These are phyloP conservation scores for Sphenopsis melanotis DNA, from an alignment of 2,797 vertebrate genomes.

Conservation along the genomic window DNA sequence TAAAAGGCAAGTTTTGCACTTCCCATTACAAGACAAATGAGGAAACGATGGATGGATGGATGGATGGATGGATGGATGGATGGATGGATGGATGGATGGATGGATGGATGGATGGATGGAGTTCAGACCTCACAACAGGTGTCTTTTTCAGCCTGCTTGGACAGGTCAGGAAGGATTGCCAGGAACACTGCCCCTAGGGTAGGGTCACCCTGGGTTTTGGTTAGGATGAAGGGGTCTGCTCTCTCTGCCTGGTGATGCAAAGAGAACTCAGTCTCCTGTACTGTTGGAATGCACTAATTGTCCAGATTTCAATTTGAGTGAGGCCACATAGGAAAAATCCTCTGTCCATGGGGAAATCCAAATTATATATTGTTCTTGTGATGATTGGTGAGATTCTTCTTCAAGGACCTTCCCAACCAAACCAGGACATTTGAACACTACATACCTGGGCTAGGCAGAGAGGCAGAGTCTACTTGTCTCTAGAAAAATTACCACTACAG, in stretches of 20 bases:
- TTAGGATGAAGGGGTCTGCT: neutral
- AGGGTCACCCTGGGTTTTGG: neutral
- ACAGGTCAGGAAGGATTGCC: neutral
- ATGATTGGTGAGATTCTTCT: neutral
- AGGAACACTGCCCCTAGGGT: neutral
- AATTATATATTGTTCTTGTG: neutral
- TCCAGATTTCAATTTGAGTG: neutral
- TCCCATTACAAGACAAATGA: neutral
- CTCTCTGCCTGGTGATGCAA: neutral
- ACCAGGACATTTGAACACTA: neutral
- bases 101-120: neutral
- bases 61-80: neutral
- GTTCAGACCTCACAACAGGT: neutral
- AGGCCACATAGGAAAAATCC: neutral
- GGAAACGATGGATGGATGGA: neutral
- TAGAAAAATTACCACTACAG: neutral
- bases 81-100: neutral
- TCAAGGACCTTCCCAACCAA: neutral
- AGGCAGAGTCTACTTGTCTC: neutral
- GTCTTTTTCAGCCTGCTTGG: neutral
- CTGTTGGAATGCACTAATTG: neutral
- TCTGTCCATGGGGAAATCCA: neutral
- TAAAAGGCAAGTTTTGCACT: neutral
- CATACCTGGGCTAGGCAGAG: neutral
- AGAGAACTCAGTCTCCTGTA: neutral